These are phyloP conservation scores for Ptychadena robeensis DNA, from an alignment of 2,797 vertebrate genomes.

Conservation along the genomic window DNA sequence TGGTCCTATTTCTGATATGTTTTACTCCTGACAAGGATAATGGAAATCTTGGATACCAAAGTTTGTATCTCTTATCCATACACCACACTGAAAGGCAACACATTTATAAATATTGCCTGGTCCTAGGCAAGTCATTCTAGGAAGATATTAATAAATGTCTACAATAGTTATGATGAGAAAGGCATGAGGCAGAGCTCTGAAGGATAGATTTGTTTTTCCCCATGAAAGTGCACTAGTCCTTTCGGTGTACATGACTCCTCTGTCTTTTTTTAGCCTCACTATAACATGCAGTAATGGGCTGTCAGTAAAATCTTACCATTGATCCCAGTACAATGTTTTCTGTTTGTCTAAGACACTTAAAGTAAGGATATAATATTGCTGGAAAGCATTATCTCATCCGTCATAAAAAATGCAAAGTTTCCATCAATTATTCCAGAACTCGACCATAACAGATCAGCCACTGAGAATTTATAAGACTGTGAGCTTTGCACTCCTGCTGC, in stretches of 20 bases:
- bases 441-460: constrained; percentile 21
- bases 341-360: constrained; percentile 27
- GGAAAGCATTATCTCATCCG: constrained; percentile 53
- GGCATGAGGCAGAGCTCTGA: too few species aligned
- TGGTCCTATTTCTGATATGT: too few species aligned
- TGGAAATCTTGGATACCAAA: too few species aligned
- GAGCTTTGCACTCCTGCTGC: neutral
- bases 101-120: too few species aligned
- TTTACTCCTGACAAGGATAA: too few species aligned
- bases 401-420: constrained; percentile 60
- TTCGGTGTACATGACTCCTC: neutral
- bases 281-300: neutral
- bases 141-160: too few species aligned
- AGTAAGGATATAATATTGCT: constrained; percentile 37
- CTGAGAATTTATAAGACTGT: neutral
- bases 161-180: too few species aligned
- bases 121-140: too few species aligned
- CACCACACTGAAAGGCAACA: too few species aligned
- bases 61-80: too few species aligned
- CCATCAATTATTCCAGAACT: constrained; percentile 47
- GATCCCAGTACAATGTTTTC: constrained; percentile 31
- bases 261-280: neutral
- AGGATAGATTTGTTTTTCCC: neutral
- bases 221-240: neutral
- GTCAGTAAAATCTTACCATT: constrained; percentile 1